Percentiles rank a stretch among this genome's conserved stretches.
phyloP scores from a whole-genome alignment of 2,113 vertebrate species.

The Eurypyga helias region DNA sequence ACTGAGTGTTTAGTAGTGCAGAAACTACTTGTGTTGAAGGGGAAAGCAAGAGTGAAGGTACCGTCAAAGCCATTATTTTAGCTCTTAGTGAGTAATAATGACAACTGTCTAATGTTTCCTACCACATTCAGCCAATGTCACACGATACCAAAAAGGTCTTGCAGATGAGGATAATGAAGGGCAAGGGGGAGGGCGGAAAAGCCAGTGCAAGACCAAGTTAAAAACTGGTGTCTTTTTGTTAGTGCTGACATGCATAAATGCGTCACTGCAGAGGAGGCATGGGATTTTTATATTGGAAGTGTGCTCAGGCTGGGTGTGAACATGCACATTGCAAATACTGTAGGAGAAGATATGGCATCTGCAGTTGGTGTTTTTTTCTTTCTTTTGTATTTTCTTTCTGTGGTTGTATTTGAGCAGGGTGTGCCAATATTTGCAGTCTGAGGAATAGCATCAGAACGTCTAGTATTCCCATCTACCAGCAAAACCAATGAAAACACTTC shows the following conservation, averaged over 20 bases:
- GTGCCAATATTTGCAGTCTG: constrained; percentile 23
- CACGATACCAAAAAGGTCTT: background rate
- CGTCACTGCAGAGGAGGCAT: background rate
- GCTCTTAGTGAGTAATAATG: background rate
- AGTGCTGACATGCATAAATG: background rate
- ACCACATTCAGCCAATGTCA: background rate
- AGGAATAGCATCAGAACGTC: background rate
- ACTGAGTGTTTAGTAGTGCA: background rate
- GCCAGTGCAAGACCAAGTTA: background rate
- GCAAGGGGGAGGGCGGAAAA: background rate
- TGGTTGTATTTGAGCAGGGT: background rate
- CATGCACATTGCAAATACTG: background rate
- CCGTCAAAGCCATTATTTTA: background rate
- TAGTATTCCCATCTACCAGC: background rate
- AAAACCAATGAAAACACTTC: constrained; percentile 36
- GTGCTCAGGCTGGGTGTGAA: background rate
- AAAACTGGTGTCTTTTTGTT: background rate
- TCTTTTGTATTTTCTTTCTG: constrained; percentile 29
- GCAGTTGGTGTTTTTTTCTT: background rate
- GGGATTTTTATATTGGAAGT: background rate
- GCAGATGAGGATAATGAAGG: accelerated
- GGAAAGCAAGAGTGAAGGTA: background rate
- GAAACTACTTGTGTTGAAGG: background rate
- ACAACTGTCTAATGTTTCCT: background rate
- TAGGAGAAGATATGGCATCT: background rate